A percentile compares a stretch with the other conserved stretches of the same genome.
Evolutionary conservation across 2,113 vertebrate genomes (phyloP).

Genomic region (Cervus canadensis): DNA sequence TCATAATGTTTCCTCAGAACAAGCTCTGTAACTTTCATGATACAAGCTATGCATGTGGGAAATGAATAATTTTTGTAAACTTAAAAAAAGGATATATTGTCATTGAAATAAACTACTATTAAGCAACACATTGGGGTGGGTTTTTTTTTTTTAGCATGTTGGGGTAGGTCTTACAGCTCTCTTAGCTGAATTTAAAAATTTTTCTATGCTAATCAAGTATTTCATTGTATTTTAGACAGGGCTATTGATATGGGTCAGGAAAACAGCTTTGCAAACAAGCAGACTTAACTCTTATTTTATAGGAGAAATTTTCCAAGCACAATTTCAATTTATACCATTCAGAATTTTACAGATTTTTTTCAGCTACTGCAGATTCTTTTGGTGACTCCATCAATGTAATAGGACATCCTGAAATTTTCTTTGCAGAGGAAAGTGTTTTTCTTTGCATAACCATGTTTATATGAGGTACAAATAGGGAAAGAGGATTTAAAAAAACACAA

Average conservation of each 20-base stretch:
- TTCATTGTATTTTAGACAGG: neutral
- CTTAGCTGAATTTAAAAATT: neutral
- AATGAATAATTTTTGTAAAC: neutral
- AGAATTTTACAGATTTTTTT: neutral
- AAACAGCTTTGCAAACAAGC: neutral
- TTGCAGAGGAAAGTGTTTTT: neutral
- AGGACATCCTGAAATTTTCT: neutral
- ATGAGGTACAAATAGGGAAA: neutral
- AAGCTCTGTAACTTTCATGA: neutral
- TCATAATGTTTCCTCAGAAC: constrained; percentile 19
- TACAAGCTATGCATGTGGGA: neutral
- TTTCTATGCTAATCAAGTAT: neutral
- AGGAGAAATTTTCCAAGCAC: neutral
- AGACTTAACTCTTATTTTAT: neutral
- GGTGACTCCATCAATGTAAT: neutral
- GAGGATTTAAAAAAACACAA: neutral
- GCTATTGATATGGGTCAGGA: neutral
- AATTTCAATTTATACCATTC: neutral
- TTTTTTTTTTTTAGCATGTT: neutral
- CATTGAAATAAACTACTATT: neutral
- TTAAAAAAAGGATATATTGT: neutral
- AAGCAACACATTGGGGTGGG: neutral
- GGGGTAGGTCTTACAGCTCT: neutral
- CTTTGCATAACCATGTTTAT: neutral
- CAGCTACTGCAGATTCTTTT: neutral